Evolutionary conservation across 2,113 vertebrate species (phyloP), one percentile per base, ranked within the genome.

Genomic region (Peromyscus leucopus): DNA sequence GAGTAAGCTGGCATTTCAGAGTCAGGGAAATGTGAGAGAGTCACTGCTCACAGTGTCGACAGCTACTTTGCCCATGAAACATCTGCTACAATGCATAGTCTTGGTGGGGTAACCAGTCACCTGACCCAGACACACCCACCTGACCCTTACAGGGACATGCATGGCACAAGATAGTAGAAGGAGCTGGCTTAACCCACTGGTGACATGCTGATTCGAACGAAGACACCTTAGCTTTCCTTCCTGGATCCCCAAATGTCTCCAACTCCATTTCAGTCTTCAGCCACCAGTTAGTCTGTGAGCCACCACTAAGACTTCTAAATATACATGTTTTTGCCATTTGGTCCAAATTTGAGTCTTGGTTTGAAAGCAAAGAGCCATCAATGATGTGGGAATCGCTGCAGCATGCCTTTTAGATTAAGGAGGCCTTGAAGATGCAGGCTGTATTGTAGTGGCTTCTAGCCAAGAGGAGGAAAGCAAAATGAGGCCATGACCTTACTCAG

Each of bases 111-210:
- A 12, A 17, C 16, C 42, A 5, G 28, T 80, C 72, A 22, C 63
- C 42, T 19, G 79, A 55, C 51, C 36, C 17, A 46, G 90, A 9
- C 0, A 46, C 7, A 3, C 33, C 11, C 17, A 1, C 16, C 46
- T 31, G n/a, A 42, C 1, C 11, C 65, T 72, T 91, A n/a, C 39
- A 74, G 10, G 5, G 9, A 1, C 15, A 5, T 19, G 39, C 1
- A 19, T 36, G 19, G 36, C 39, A 2, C 2, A 8, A 39, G 7
- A 24, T 3, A 0, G 4, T 16, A 19, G 6, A 48, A 36, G 57
- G 11, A 12, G 7, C 1, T 0, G 21, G 17, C 5, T 24, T 48
- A 7, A 22, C 48, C 28, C 33, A 6, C 1, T 9, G 63, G 16
- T 1, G 26, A 39, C 12, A 6, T 11, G 16, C 55, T 4, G 1